Base-by-base conservation (phyloP, 2,113 vertebrate genomes). In the Nematolebias whitei region DNA sequence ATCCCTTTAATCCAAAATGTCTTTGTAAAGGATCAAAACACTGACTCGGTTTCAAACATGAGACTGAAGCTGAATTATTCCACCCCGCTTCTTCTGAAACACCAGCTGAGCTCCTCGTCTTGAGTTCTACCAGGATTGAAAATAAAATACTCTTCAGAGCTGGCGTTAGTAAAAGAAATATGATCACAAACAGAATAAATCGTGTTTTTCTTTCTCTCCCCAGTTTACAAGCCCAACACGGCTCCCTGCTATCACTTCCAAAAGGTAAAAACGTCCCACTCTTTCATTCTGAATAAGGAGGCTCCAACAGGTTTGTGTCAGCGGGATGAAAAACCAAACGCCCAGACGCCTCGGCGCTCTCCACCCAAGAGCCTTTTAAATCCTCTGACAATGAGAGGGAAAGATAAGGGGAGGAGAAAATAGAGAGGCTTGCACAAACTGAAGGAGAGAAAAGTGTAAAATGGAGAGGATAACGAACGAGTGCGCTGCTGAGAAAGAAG, bases 391-490 rank as follows among this genome's bases (percentile, higher is more conserved):
- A 87, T 77, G 87, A 87, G 71, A 49, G 63, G 76, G 76, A 66
- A 60, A 68, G 84, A 87, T 79, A 83, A 84, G 79, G 64, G 67
- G 79, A 45, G 76, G 22, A 63, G 10, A 57, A 64, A 64, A 67
- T 57, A 49, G 48, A 63, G 74, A 73, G 69, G 69, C 48, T 22
- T 59, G 48, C 63, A 72, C 50, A 63, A 63, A 79, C 63, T 66
- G 66, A 63, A 63, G 41, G 78, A 74, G 74, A 51, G 71, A 67
- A 82, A 84, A 76, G 83, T 79, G 87, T 85, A 88, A 87, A 87
- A 88, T 77, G 73, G 76, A 83, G 79, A 88, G 79, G 84, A 82
- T 84, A 85, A 84, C 74, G 75, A 87, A 86, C 64, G 83, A 88
- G 78, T 71, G 69, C 59, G 65, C 57, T 47, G 70, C 76, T 70